These are phyloP conservation scores for Thermophis baileyi DNA, from an alignment of 2,113 vertebrate genomes.

Conservation along the genomic window DNA sequence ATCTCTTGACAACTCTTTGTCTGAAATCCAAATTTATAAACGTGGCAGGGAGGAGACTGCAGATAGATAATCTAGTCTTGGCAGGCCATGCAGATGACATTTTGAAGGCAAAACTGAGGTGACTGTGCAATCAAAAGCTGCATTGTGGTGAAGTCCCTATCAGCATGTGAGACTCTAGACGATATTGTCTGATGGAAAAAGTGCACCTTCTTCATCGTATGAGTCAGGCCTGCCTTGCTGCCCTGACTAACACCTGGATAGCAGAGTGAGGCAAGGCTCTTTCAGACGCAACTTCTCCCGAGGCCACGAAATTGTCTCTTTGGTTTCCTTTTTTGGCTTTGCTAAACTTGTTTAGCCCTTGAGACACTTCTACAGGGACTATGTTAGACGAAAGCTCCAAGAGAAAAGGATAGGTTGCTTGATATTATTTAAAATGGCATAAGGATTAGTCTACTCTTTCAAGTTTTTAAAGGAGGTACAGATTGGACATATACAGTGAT, in stretches of 20 bases:
- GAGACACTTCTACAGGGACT: background rate
- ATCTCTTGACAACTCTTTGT: background rate
- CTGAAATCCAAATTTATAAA: background rate
- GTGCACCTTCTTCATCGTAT: background rate
- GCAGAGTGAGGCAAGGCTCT: background rate
- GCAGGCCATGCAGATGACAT: background rate
- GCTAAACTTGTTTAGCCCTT: background rate
- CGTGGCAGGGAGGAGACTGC: background rate
- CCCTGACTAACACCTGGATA: constrained; percentile 28
- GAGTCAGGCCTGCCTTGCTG: constrained; percentile 51
- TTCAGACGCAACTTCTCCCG: background rate
- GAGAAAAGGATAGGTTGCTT: background rate
- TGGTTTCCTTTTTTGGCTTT: constrained; percentile 32
- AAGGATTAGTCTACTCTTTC: background rate
- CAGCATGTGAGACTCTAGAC: fast-evolving
- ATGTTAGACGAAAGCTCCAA: background rate
- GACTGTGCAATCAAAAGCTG: background rate
- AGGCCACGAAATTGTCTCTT: constrained; percentile 34
- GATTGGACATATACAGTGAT: background rate
- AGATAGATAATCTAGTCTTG: background rate
- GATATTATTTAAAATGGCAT: background rate
- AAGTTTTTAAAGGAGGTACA: background rate
- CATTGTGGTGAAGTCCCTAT: background rate
- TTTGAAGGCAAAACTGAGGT: background rate
- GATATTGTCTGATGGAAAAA: background rate